Percentiles rank a stretch among this genome's conserved stretches.
These are phyloP conservation scores for Metacarcinus magister DNA, from an alignment of 2,888 invertebrate genomes.

Conservation along the genomic window DNA sequence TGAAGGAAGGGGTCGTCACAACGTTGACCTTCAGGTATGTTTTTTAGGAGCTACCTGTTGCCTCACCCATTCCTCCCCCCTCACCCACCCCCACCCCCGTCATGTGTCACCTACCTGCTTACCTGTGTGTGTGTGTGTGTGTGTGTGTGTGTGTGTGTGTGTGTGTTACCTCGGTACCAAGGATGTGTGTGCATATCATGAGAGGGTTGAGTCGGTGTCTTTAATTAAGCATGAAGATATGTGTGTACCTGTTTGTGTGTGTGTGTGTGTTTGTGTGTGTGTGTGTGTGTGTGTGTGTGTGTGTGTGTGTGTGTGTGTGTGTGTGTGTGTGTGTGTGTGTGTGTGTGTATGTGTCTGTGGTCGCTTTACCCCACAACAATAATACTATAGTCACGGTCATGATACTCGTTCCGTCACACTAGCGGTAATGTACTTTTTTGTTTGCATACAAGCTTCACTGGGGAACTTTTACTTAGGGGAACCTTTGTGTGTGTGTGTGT, in stretches of 20 bases:
- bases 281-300: slow-evolving; percentile 47
- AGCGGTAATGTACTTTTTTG: neutral
- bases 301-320: neutral
- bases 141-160: neutral
- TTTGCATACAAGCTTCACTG: too few relatives aligned
- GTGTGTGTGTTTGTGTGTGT: slow-evolving; percentile 44
- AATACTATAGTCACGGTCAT: neutral
- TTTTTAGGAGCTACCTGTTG: neutral
- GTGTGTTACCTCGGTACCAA: neutral
- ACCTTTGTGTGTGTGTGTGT: too few relatives aligned
- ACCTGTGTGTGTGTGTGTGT: slow-evolving; percentile 14
- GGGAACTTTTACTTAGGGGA: too few relatives aligned
- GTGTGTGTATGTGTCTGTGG: neutral
- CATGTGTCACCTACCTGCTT: neutral
- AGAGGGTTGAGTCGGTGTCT: neutral
- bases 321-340: slow-evolving; percentile 26
- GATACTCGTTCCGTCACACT: neutral
- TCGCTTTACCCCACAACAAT: neutral
- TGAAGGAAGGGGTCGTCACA: neutral
- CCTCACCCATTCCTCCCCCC: neutral
- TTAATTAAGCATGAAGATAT: slow-evolving; percentile 18
- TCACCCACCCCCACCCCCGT: too few relatives aligned
- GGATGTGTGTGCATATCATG: neutral
- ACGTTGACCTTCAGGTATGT: neutral
- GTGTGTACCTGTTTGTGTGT: slow-evolving; percentile 8